Conservation (phyloP, 2,888 invertebrate species). For the Drosophila limbata region DNA sequence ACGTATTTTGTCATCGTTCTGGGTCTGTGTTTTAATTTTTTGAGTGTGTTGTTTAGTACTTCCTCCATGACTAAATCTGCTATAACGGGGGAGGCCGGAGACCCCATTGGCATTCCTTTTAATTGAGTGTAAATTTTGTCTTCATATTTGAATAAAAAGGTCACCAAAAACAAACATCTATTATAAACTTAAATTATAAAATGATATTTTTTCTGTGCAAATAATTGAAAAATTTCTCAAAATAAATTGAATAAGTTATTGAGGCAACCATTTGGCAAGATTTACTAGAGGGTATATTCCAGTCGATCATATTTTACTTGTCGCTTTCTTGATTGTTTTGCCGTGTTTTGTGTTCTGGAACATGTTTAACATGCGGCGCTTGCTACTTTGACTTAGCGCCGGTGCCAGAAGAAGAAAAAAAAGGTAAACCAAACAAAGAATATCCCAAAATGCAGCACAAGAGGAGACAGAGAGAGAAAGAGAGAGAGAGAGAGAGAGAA, state of each 20-base stretch:
- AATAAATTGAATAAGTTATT: background rate
- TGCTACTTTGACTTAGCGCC: constrained; percentile 77
- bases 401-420: constrained; percentile 38
- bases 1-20: too few species aligned
- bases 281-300: constrained; percentile 12
- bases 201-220: too few species aligned
- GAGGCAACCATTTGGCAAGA: background rate
- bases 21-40: too few species aligned
- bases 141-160: too few species aligned
- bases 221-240: too few species aligned
- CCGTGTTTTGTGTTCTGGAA: constrained; percentile 54
- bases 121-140: too few species aligned
- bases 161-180: too few species aligned
- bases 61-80: too few species aligned
- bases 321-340: constrained; percentile 33
- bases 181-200: too few species aligned
- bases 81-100: too few species aligned
- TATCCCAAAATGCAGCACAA: constrained; percentile 41
- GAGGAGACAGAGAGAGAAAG: constrained; percentile 20
- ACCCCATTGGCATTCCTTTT: too few species aligned
- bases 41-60: too few species aligned
- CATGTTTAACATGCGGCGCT: constrained; percentile 78
- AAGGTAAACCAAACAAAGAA: constrained; percentile 67
- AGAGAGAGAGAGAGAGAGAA: constrained; percentile 14
- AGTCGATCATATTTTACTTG: background rate